A percentile compares a stretch with the other conserved stretches of the same genome.
Evolutionary conservation across 2,888 invertebrate genomes (phyloP).

Genomic region (Catocala nupta): DNA sequence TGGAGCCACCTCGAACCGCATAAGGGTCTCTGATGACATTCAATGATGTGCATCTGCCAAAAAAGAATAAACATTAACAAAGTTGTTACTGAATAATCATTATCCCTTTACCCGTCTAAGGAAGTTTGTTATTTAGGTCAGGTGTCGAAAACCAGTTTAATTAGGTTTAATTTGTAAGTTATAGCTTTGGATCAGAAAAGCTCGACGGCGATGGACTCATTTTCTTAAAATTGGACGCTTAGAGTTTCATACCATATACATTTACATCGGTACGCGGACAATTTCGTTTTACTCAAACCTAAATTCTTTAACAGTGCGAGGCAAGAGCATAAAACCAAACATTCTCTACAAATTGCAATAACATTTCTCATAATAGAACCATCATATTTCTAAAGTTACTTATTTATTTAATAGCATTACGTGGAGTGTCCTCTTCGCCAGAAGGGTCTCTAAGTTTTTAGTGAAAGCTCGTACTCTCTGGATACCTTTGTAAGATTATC

Average conservation of each 20-base stretch:
- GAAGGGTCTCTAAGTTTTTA: constrained; percentile 18
- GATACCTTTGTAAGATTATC: constrained; percentile 25
- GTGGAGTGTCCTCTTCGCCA: constrained; percentile 16
- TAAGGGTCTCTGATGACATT: constrained; percentile 93
- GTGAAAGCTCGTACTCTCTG: constrained; percentile 6
- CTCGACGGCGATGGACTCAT: no score
- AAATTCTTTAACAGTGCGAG: background rate
- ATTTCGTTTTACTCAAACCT: background rate
- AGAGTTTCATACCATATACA: no score
- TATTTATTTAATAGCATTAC: constrained; percentile 29
- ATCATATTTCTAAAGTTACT: constrained; percentile 6
- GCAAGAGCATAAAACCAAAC: background rate
- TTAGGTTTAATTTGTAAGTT: no score
- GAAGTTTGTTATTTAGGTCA: no score
- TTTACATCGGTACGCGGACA: no score
- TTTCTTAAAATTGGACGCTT: no score
- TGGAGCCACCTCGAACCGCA: constrained; percentile 84
- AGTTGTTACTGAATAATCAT: no score
- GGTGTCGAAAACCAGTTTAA: no score
- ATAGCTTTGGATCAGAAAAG: no score
- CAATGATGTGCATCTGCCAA: constrained; percentile 91
- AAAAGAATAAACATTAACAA: background rate
- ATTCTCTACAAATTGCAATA: background rate
- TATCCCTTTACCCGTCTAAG: no score
- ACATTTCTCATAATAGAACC: background rate